phyloP scores from a whole-genome alignment of 1,140 invertebrate genomes.

The Zaprionus tsacasi region DNA sequence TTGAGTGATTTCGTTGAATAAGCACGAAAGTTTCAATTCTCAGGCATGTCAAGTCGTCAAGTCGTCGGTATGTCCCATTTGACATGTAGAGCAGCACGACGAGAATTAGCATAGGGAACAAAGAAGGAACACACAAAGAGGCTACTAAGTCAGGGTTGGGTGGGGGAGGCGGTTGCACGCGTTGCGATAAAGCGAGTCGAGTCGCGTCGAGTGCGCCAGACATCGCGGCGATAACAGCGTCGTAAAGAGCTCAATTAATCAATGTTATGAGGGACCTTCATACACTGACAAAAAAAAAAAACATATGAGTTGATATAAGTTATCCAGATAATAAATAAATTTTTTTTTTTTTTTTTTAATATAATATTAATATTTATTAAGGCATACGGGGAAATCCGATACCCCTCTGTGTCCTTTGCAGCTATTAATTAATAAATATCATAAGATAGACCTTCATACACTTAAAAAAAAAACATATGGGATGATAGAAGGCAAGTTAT shows the following conservation, averaged over 20 bases:
- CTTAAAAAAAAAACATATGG: too few species aligned
- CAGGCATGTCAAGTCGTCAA: conserved; percentile 35
- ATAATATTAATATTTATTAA: too few species aligned
- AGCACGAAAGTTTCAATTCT: conserved; percentile 41
- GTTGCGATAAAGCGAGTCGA: conserved; percentile 39
- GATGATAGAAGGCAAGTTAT: too few species aligned
- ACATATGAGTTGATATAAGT: not conserved
- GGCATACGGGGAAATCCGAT: too few species aligned
- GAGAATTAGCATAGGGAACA: conserved; percentile 56
- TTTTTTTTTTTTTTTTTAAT: too few species aligned
- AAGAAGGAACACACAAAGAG: conserved; percentile 43
- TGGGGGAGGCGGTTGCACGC: conserved; percentile 14
- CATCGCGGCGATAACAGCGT: conserved; percentile 50
- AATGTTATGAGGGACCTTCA: conserved; percentile 46
- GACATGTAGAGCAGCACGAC: conserved; percentile 59
- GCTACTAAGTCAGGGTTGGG: not conserved
- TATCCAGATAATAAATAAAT: too few species aligned
- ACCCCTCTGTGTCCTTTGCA: too few species aligned
- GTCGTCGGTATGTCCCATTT: conserved; percentile 38
- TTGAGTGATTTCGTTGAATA: conserved; percentile 72
- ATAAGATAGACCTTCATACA: not conserved
- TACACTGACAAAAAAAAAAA: not conserved
- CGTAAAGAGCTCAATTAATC: conserved; percentile 28
- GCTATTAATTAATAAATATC: conserved; percentile 33
- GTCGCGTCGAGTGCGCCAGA: conserved; percentile 45